These are phyloP conservation scores for Cantharis flavilabris DNA, from an alignment of 2,888 invertebrate species.

Conservation along the genomic window DNA sequence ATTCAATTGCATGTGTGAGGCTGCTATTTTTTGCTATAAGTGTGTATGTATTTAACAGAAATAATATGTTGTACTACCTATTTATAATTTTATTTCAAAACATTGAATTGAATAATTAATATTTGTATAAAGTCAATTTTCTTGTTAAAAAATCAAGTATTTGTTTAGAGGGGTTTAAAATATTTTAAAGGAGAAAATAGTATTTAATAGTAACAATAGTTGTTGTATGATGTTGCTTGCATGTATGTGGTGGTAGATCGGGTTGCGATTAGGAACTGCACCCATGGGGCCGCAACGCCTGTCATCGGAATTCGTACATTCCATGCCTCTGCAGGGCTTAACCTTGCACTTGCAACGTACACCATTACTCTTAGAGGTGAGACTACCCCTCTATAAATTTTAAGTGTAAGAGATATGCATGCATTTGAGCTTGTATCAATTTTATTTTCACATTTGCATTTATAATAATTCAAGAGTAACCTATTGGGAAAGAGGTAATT, in stretches of 20 bases:
- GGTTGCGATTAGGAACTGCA: constrained; percentile 56
- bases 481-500: background rate
- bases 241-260: constrained; percentile 58
- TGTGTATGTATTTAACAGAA: constrained; percentile 13
- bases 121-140: background rate
- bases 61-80: background rate
- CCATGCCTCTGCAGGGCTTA: constrained; percentile 58
- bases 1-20: constrained; percentile 17
- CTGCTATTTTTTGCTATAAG: constrained; percentile 24
- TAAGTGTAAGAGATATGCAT: background rate
- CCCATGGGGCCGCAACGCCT: constrained; percentile 50
- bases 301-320: constrained; percentile 54
- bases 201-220: constrained; percentile 46
- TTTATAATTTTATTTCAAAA: background rate
- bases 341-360: constrained; percentile 60
- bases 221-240: constrained; percentile 57
- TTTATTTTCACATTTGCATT: background rate
- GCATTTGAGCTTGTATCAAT: background rate
- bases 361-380: constrained; percentile 87
- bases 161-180: background rate
- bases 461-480: background rate
- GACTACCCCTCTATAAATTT: constrained; percentile 46
- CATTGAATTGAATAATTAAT: background rate
- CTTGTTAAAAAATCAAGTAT: background rate
- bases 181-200: constrained; percentile 7